Evolutionary conservation across 2,888 invertebrate species (phyloP).

Genomic region (Lasioglossum marginatum): DNA sequence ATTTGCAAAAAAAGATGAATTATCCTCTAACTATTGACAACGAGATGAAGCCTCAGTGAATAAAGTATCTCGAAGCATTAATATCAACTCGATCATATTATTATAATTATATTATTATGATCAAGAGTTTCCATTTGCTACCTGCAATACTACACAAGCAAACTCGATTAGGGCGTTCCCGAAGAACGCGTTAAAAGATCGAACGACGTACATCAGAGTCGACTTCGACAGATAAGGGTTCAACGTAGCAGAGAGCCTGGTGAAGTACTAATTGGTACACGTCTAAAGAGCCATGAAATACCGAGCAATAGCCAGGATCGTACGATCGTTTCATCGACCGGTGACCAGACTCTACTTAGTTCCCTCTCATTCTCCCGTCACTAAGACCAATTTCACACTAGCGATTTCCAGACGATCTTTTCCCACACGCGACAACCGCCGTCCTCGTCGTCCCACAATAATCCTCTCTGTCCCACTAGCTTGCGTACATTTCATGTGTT

Average conservation of each 20-base stretch:
- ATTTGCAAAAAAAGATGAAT: no score
- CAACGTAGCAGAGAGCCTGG: background rate
- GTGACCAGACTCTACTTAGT: background rate
- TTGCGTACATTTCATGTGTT: background rate
- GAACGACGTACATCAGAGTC: background rate
- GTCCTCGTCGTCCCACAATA: background rate
- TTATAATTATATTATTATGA: background rate
- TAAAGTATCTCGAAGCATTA: background rate
- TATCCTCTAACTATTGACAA: no score
- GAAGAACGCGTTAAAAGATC: background rate
- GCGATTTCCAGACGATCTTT: conserved; percentile 9
- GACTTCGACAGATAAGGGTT: background rate
- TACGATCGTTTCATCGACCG: conserved; percentile 5
- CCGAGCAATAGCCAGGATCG: background rate
- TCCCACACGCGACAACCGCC: conserved; percentile 6
- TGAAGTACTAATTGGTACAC: background rate
- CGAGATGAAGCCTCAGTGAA: background rate
- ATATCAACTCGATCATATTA: background rate
- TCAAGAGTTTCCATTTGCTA: background rate
- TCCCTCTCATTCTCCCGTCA: conserved; percentile 7
- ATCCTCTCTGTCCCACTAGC: background rate
- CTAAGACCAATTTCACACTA: conserved; percentile 8
- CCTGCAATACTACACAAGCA: background rate
- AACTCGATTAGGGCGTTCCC: background rate
- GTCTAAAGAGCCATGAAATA: background rate